Conservation (phyloP, 2,888 invertebrate species). For the Lottia gigantea region DNA sequence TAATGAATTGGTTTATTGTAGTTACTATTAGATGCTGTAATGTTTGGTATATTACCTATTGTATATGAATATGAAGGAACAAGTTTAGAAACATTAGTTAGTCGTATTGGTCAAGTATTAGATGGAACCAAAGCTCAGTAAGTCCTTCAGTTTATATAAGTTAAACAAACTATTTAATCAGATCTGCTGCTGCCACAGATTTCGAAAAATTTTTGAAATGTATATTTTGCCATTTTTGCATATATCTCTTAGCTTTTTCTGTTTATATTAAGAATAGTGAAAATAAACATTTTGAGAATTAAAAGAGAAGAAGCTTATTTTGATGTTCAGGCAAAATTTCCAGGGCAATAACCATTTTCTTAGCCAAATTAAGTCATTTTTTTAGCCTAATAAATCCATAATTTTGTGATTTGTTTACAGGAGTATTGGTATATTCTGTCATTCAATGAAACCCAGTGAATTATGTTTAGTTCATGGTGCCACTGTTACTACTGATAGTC, state of each 20-base stretch:
- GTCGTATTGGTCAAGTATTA: constrained; percentile 52
- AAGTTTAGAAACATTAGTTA: constrained; percentile 55
- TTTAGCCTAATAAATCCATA: not conserved
- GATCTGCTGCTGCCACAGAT: no score
- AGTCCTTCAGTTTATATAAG: constrained; percentile 25
- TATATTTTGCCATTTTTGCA: no score
- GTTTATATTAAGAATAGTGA: no score
- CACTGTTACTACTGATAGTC: constrained; percentile 51
- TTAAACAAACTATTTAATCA: not conserved
- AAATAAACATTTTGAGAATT: no score
- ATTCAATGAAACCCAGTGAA: constrained; percentile 56
- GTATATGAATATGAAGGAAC: constrained; percentile 67
- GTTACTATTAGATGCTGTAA: constrained; percentile 64
- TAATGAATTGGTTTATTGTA: constrained; percentile 32
- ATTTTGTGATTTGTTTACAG: constrained; percentile 38
- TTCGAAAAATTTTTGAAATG: no score
- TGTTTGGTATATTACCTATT: constrained; percentile 64
- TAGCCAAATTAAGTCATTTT: not conserved
- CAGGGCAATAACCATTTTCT: no score
- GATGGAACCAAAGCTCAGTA: constrained; percentile 63
- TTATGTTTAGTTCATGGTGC: constrained; percentile 57
- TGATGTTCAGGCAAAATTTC: no score
- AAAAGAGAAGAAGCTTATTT: no score
- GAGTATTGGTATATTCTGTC: constrained; percentile 64
- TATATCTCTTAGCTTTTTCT: no score